These are phyloP conservation scores for Leptinotarsa tumamoca DNA, from an alignment of 2,888 invertebrate genomes.

Conservation along the genomic window DNA sequence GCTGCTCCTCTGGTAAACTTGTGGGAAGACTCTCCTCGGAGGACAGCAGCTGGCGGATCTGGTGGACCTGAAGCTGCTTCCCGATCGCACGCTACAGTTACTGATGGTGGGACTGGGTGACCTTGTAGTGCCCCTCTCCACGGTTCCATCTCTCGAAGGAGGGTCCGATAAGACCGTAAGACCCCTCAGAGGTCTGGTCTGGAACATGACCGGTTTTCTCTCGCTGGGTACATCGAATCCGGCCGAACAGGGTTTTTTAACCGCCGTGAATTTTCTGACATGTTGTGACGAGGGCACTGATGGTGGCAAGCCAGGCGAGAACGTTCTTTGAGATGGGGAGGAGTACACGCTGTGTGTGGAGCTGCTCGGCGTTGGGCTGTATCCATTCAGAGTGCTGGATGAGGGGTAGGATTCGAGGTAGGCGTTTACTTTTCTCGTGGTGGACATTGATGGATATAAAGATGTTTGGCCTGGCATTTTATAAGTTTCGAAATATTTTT, in stretches of 20 bases:
- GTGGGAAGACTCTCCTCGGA: conserved; percentile 79
- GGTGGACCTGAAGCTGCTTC: conserved; percentile 63
- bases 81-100: conserved; percentile 37
- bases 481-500: background rate
- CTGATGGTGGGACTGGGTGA: conserved; percentile 52
- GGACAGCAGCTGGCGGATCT: conserved; percentile 66
- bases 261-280: conserved; percentile 44
- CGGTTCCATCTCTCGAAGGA: conserved; percentile 42
- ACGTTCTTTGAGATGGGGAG: conserved; percentile 25
- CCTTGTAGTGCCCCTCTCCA: conserved; percentile 46
- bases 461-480: conserved; percentile 40
- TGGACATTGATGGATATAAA: conserved; percentile 25
- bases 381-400: conserved; percentile 41
- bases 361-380: conserved; percentile 42
- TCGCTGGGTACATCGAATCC: conserved; percentile 53
- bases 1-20: conserved; percentile 67
- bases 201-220: conserved; percentile 56
- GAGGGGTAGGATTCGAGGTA: conserved; percentile 48
- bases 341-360: conserved; percentile 43
- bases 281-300: conserved; percentile 37
- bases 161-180: conserved; percentile 55
- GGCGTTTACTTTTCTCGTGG: conserved; percentile 38
- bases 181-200: conserved; percentile 64
- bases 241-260: conserved; percentile 48
- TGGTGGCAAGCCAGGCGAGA: conserved; percentile 47